Percentiles rank a stretch among this genome's conserved stretches.
These are phyloP conservation scores for Pteria penguin DNA, from an alignment of 2,888 invertebrate species.

Conservation along the genomic window DNA sequence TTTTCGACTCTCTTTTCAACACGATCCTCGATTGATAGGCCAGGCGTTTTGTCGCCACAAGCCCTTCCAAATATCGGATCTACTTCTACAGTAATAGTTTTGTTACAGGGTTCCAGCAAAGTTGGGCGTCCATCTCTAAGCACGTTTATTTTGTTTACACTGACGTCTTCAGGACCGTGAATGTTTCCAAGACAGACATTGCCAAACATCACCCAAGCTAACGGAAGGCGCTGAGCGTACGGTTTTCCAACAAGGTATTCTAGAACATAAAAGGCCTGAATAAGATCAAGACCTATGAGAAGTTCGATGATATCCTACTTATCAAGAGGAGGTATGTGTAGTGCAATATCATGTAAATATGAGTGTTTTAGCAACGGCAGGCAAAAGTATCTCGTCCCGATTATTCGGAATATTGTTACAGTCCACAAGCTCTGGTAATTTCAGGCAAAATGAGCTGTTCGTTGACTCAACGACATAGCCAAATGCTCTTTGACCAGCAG, in stretches of 20 bases:
- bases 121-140: constrained; percentile 1
- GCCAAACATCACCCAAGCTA: constrained; percentile 17
- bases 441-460: not conserved
- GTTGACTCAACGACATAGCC: constrained; percentile 1
- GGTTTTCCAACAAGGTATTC: constrained; percentile 11
- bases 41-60: constrained; percentile 35
- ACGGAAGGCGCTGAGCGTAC: constrained; percentile 2
- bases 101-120: not conserved
- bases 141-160: constrained; percentile 3
- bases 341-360: constrained; percentile 4
- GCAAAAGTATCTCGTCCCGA: constrained; percentile 3
- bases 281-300: constrained; percentile 11
- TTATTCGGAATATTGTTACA: constrained; percentile 9
- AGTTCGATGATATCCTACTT: not conserved
- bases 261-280: constrained; percentile 4
- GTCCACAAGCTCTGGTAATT: not conserved
- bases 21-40: constrained; percentile 41
- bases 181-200: not conserved
- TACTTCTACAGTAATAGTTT: not conserved
- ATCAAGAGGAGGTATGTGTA: not conserved
- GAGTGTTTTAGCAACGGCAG: not conserved
- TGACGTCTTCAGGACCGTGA: not conserved
- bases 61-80: constrained; percentile 35
- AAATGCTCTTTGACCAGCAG: not conserved
- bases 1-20: constrained; percentile 33